A percentile compares a stretch with the other conserved stretches of the same genome.
phyloP scores from a whole-genome alignment of 2,888 invertebrate genomes.

The Dinocampus coccinellae region DNA sequence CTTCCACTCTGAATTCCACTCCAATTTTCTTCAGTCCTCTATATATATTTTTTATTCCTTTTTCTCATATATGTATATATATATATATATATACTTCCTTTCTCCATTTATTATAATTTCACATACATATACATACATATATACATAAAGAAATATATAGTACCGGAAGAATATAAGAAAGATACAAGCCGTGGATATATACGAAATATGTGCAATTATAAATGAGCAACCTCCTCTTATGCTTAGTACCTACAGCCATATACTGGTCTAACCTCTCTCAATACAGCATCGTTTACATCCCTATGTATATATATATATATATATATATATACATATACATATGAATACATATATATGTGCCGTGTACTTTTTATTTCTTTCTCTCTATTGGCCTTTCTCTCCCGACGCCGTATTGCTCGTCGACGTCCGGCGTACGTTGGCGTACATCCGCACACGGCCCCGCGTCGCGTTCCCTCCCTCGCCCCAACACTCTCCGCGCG shows the following conservation, averaged over 20 bases:
- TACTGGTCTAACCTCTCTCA: constrained; percentile 71
- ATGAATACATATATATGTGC: constrained; percentile 44
- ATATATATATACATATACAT: neutral
- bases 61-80: neutral
- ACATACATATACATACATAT: neutral
- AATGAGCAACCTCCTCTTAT: constrained; percentile 54
- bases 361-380: constrained; percentile 59
- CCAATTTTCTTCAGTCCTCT: constrained; percentile 3
- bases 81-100: neutral
- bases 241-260: constrained; percentile 69
- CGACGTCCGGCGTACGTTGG: constrained; percentile 32
- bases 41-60: neutral
- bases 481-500: constrained; percentile 49
- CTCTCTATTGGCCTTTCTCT: constrained; percentile 28
- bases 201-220: constrained; percentile 59
- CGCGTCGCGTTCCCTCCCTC: constrained; percentile 53
- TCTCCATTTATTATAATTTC: neutral
- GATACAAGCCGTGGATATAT: constrained; percentile 8
- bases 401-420: constrained; percentile 20
- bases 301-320: constrained; percentile 22
- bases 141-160: neutral
- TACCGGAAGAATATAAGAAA: neutral
- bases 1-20: constrained; percentile 29
- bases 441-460: constrained; percentile 10
- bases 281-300: constrained; percentile 45